Conservation (phyloP, 1,140 invertebrate species). For the Procambarus virginalis region DNA sequence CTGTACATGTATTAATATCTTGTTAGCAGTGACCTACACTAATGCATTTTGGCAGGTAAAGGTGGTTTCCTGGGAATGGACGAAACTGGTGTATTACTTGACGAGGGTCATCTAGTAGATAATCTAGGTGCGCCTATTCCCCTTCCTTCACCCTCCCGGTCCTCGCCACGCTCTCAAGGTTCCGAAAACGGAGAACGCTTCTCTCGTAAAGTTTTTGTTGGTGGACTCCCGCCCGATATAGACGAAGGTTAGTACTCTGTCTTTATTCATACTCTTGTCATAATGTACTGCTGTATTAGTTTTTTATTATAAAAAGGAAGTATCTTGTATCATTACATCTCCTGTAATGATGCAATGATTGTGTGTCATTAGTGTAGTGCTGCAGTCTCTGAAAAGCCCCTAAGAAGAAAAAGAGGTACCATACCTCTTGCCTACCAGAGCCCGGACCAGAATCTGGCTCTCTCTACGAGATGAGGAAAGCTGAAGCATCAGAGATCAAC, state of each 20-base stretch:
- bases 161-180: slow-evolving; percentile 69
- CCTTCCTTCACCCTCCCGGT: slow-evolving; percentile 67
- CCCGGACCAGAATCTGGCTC: too few species aligned
- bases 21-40: not conserved
- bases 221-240: slow-evolving; percentile 97
- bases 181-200: slow-evolving; percentile 90
- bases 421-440: too few species aligned
- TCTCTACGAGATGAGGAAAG: too few species aligned
- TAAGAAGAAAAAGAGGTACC: too few species aligned
- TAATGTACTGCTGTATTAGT: not conserved
- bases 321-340: too few species aligned
- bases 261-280: not conserved
- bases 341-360: too few species aligned
- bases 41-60: slow-evolving; percentile 56
- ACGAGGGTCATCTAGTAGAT: slow-evolving; percentile 66
- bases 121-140: slow-evolving; percentile 65
- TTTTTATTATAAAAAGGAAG: not conserved
- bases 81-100: slow-evolving; percentile 50
- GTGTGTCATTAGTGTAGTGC: too few species aligned
- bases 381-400: too few species aligned
- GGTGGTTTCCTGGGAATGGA: slow-evolving; percentile 64
- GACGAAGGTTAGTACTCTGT: slow-evolving; percentile 83
- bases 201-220: slow-evolving; percentile 98
- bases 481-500: too few species aligned
- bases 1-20: not conserved